Evolutionary conservation across 2,113 vertebrate genomes (phyloP), one percentile per base, ranked within the genome.

Genomic region (Jaculus jaculus): DNA sequence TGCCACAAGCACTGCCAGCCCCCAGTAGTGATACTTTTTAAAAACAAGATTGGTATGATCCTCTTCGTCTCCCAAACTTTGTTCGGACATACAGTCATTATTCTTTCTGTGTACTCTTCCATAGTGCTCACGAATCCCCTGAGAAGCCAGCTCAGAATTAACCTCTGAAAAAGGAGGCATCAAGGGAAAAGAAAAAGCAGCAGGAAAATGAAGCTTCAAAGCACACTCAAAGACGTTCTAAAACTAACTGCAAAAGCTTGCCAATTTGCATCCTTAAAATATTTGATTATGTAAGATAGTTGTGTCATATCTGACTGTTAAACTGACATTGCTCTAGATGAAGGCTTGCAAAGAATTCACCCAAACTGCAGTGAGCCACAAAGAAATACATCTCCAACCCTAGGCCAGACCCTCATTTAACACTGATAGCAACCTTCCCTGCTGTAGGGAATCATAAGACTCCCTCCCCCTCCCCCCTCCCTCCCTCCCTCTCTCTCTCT

Each of bases 261-360:
- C 83, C 90, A 72, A 93, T 93, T 63, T 87, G 84, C 90, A 91
- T 94, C 89, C 82, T 73, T 86, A 69, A 94, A 91, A 93, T 87
- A 94, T 91, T 92, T 84, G 84, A 75, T 97, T 96, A 96, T 90
- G 24, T 95, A 96, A 96, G 34, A n/a, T 15, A 66, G 94, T 65
- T 91, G 81, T 86, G 73, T 94, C 95, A 95, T 73, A 82, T 82
- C 87, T 83, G 61, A 71, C 92, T 91, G 72, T 80, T 77, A 34
- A 94, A 87, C 68, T 84, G 90, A 93, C 82, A 94, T 1, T 47
- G 77, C 65, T 95, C 84, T 83, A 90, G 82, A 86, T 15, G 81
- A 94, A 63, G 84, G 68, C 75, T 93, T 54, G 75, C 79, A 61
- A 88, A 95, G 78, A 87, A 85, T 60, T 42, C 72, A 65, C 39